phyloP scores from a whole-genome alignment of 1,140 invertebrate genomes.

The Lysiphlebus fabarum region DNA sequence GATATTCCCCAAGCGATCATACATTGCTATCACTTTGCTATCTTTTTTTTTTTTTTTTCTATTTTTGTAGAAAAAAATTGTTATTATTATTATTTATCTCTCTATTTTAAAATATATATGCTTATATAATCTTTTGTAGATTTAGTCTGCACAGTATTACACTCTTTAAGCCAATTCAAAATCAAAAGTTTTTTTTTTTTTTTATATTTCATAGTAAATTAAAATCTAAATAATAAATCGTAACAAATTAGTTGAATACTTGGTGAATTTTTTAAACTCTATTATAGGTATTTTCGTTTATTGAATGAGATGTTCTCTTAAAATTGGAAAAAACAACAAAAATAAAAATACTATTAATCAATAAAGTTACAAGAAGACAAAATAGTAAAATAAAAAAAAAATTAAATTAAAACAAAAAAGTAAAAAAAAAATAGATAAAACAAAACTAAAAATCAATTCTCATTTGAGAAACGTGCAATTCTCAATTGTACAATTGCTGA shows the following conservation, averaged over 20 bases:
- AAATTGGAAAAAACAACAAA: constrained; percentile 17
- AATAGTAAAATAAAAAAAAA: not conserved
- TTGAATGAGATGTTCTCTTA: constrained; percentile 16
- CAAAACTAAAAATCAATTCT: not conserved
- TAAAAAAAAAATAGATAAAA: not conserved
- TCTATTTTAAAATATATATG: too few relatives aligned
- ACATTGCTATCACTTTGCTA: constrained; percentile 13
- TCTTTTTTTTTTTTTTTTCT: constrained; percentile 1
- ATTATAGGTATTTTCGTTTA: constrained; percentile 18
- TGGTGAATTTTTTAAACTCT: constrained; percentile 9
- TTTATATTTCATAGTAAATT: not conserved
- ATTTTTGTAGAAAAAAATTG: not conserved
- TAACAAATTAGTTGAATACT: too few relatives aligned
- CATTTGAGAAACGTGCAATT: constrained; percentile 1
- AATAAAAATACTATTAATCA: not conserved
- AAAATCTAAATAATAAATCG: too few relatives aligned
- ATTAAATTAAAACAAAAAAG: not conserved
- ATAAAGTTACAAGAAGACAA: not conserved
- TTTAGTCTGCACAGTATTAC: not conserved
- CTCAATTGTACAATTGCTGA: constrained; percentile 13
- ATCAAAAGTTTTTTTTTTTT: not conserved
- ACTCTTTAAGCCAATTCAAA: constrained; percentile 12
- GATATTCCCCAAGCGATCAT: constrained; percentile 7
- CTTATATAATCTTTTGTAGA: too few relatives aligned
- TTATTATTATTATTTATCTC: not conserved